Evolutionary conservation across 2,888 invertebrate genomes (phyloP).

Genomic region (Psococerastis gibbosa): DNA sequence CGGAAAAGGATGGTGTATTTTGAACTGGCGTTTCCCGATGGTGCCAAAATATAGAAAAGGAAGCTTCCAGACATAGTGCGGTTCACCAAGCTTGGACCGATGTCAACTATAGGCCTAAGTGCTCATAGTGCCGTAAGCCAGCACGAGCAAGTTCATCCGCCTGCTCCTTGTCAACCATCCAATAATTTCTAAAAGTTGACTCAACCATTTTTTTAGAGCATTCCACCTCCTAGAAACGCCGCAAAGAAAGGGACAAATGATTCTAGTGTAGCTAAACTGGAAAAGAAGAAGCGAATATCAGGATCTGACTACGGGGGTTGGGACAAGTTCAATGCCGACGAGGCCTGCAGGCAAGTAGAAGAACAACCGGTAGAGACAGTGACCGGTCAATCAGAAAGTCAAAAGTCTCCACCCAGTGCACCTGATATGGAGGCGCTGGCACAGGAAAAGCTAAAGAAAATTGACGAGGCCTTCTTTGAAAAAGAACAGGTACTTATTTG

Average conservation of each 20-base stretch:
- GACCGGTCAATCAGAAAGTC: slow-evolving; percentile 1
- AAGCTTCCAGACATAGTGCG: too few species aligned
- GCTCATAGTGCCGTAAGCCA: too few species aligned
- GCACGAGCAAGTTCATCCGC: too few species aligned
- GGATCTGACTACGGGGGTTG: slow-evolving; percentile 49
- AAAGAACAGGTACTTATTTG: slow-evolving; percentile 42
- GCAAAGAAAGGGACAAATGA: slow-evolving; percentile 19
- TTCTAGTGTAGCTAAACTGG: slow-evolving; percentile 15
- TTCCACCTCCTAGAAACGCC: slow-evolving; percentile 36
- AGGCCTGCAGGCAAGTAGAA: slow-evolving; percentile 43
- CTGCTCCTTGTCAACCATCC: too few species aligned
- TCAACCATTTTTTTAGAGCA: too few species aligned
- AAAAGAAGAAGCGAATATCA: slow-evolving; percentile 32
- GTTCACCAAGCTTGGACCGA: too few species aligned
- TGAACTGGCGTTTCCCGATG: too few species aligned
- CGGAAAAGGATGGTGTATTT: too few species aligned
- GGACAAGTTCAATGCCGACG: slow-evolving; percentile 62
- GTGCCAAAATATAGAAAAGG: too few species aligned
- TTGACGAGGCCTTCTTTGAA: slow-evolving; percentile 42
- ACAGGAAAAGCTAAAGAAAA: slow-evolving; percentile 30
- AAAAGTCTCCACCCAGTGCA: slow-evolving; percentile 13
- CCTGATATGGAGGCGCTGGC: slow-evolving; percentile 21
- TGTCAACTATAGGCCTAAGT: too few species aligned
- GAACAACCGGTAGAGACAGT: slow-evolving; percentile 23
- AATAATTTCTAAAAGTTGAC: too few species aligned